A percentile compares a stretch with the other conserved stretches of the same genome.
Evolutionary conservation across 1,140 invertebrate genomes (phyloP).

Genomic region (Brachionus calyciflorus): DNA sequence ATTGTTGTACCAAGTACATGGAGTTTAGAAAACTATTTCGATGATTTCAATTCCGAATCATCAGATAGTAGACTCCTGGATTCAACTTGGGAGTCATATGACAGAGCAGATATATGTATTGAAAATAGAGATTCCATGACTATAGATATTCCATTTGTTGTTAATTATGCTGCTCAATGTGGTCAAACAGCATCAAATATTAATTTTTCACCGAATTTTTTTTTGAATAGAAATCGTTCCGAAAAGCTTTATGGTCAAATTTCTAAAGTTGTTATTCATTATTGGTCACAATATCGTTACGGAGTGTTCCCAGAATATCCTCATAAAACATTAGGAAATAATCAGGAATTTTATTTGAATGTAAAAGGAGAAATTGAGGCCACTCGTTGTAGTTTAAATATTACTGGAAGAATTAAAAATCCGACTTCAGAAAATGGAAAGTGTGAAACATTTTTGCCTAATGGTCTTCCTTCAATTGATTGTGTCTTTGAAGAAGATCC

Average conservation of each 20-base stretch:
- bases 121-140: background rate
- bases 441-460: background rate
- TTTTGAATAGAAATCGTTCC: background rate
- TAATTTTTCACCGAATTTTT: conserved; percentile 17
- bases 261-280: conserved; percentile 14
- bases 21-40: conserved; percentile 7
- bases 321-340: background rate
- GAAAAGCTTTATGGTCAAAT: background rate
- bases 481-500: conserved; percentile 25
- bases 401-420: conserved; percentile 24
- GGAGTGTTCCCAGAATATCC: conserved; percentile 30
- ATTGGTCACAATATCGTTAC: conserved; percentile 41
- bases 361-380: conserved; percentile 40
- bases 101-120: conserved; percentile 6
- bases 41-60: background rate
- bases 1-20: conserved; percentile 12
- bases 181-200: background rate
- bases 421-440: background rate
- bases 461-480: background rate
- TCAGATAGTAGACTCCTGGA: background rate
- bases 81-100: conserved; percentile 11
- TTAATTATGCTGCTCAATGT: conserved; percentile 33
- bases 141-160: conserved; percentile 34
- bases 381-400: conserved; percentile 8
- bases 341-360: conserved; percentile 44